These are phyloP conservation scores for Mungos mungo DNA, from an alignment of 2,113 vertebrate species.

Conservation along the genomic window DNA sequence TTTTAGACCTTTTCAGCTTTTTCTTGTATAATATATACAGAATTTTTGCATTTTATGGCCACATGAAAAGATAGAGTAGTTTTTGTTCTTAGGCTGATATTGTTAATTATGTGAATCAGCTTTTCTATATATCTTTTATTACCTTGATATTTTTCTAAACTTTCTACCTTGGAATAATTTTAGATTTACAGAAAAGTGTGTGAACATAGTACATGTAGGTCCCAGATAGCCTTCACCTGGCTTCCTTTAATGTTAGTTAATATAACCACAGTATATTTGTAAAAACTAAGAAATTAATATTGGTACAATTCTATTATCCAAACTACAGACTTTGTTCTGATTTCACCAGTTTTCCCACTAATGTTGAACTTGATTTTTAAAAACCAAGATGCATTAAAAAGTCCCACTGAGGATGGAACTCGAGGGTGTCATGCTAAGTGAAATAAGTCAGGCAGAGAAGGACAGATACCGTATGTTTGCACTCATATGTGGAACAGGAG, in stretches of 20 bases:
- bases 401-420: too few relatives aligned
- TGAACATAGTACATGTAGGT: not conserved
- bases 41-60: not conserved
- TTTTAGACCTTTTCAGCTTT: not conserved
- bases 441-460: too few relatives aligned
- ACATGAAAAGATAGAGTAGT: not conserved
- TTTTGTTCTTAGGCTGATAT: not conserved
- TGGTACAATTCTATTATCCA: not conserved
- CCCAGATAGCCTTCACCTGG: not conserved
- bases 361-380: slow-evolving; percentile 19
- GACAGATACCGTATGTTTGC: too few relatives aligned
- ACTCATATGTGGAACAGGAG: too few relatives aligned
- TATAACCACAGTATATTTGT: not conserved
- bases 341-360: not conserved
- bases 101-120: not conserved
- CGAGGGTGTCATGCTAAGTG: too few relatives aligned
- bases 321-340: not conserved
- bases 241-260: not conserved
- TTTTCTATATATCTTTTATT: not conserved
- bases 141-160: not conserved
- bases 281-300: not conserved
- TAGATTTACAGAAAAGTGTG: not conserved
- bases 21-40: not conserved
- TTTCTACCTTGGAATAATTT: not conserved
- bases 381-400: not conserved